These are phyloP conservation scores for Diacarnus erythraeanus DNA, from an alignment of 37 sponge, comb jelly and placozoan genomes.

Conservation along the genomic window DNA sequence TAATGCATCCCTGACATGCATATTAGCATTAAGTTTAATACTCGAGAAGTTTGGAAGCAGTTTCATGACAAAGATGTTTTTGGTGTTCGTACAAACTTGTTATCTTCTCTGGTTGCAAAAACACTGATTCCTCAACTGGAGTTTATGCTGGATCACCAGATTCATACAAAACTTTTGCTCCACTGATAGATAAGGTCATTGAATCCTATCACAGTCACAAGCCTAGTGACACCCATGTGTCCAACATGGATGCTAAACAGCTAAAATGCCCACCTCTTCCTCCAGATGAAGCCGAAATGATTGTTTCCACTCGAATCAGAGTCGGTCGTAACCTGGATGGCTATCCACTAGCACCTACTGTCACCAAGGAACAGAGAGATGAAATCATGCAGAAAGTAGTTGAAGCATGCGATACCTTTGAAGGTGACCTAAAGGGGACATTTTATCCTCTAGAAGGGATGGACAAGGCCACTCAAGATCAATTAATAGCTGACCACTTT, in stretches of 20 bases:
- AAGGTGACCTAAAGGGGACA: slow-evolving; percentile 68
- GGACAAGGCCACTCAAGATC: slow-evolving; percentile 68
- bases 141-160: slow-evolving; percentile 81
- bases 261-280: slow-evolving; percentile 17
- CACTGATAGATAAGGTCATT: slow-evolving; percentile 73
- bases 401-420: slow-evolving; percentile 51
- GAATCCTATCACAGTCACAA: slow-evolving; percentile 66
- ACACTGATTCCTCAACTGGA: slow-evolving; percentile 1
- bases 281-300: slow-evolving; percentile 54
- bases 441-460: slow-evolving; percentile 85
- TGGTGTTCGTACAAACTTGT: slow-evolving; percentile 8
- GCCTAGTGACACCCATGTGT: slow-evolving; percentile 49
- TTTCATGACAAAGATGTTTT: slow-evolving; percentile 6
- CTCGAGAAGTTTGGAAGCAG: slow-evolving; percentile 7
- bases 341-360: slow-evolving; percentile 65
- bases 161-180: slow-evolving; percentile 67
- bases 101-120: slow-evolving; percentile 25
- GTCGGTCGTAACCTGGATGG: slow-evolving; percentile 71
- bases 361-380: slow-evolving; percentile 65
- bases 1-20: no score
- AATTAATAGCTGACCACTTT: slow-evolving; percentile 94
- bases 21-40: no score
- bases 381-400: slow-evolving; percentile 65
- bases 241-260: slow-evolving; percentile 62
- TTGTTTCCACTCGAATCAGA: slow-evolving; percentile 71